Base-by-base conservation (phyloP, 2,888 invertebrate genomes). In the Cryptophagus acutangulus region DNA sequence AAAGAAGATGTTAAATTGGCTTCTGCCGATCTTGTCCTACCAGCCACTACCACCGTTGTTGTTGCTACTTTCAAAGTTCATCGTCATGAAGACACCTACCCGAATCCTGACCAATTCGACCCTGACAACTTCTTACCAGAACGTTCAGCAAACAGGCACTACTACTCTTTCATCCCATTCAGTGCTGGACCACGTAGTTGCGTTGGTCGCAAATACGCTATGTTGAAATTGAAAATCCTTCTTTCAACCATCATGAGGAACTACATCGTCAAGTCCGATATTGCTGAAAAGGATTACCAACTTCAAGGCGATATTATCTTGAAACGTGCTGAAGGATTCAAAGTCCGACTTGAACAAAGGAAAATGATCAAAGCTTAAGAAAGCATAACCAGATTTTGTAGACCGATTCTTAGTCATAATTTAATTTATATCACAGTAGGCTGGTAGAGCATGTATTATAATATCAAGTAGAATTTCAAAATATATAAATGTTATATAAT, bases 41-140 rank as follows among this genome's bases (percentile, higher is more conserved):
- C 87, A 10, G 79, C 81, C 43, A 85, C 84, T 24, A 71, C 79
- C 3, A 84, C 86, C 0, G 79, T 86, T 0, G 77, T 81, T 0
- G 69, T 87, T 8, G 77, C 72, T 1, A 81, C 83, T 0, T 78
- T 75, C 62, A 79, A 78, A 58, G 70, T 85, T 30, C 87, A 87
- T 59, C 78, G 86, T 40, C 75, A 76, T 41, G 68, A 76, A 0
- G 73, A 79, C 44, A 75, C 81, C 60, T 87, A 80, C 60, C 75
- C 81, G 36, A 77, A 86, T 49, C 84, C 87, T 0, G 73, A 80
- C 1, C 76, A 74, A 44, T 87, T 85, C 66, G 75, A 87, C 62
- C 87, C 87, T 0, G 87, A 87, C 58, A 85, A 87, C 62, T 87
- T 87, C 74, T 66, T 87, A 18, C 84, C 87, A 0, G 86, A 87